Evolutionary conservation across 1,140 invertebrate genomes (phyloP), one percentile per base, ranked within the genome.

Genomic region (Hermatobates lingyangjiaoensis): DNA sequence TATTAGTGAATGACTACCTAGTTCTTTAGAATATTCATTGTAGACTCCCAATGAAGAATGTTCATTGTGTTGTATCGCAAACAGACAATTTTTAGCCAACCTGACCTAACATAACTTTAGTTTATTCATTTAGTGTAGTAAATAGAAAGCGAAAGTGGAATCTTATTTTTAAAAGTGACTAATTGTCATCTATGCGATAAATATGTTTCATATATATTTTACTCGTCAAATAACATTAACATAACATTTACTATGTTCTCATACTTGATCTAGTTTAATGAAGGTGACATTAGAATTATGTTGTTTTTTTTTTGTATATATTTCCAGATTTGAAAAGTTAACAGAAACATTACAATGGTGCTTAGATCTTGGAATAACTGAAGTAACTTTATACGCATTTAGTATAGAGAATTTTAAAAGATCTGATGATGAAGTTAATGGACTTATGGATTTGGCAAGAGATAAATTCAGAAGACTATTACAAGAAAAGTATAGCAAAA

Each of bases 401-500:
- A 97, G 93, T 66, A 97, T 98, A 66, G 95, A 98, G 71, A 99
- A 99, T 69, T 99, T 98, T 62, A 97, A 97, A 69, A 71, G 96
- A 51, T 83, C 76, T 47, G 65, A 80, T 64, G 83, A 94, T 54
- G 96, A 99, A 75, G 92, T 99, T 0, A 75, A 87, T 59, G 78
- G 74, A 21, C 69, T 99, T 1, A 82, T 98, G 79, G 74, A 87
- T 57, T 68, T 99, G 52, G 85, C 91, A 0, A 71, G 75, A 57
- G 76, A 93, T 60, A 98, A 98, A 64, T 96, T 98, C 65, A 62
- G 74, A 60, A 71, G 76, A 57, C 66, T 98, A 21, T 62, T 98
- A 45, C 71, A 85, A 58, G 91, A 98, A 74, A 81, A 79, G 84
- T 87, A 72, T 65, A 12, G 10, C 4, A 5, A 14, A 40, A 7